phyloP scores from a whole-genome alignment of 2,797 vertebrate genomes.

The Botia almorhae region DNA sequence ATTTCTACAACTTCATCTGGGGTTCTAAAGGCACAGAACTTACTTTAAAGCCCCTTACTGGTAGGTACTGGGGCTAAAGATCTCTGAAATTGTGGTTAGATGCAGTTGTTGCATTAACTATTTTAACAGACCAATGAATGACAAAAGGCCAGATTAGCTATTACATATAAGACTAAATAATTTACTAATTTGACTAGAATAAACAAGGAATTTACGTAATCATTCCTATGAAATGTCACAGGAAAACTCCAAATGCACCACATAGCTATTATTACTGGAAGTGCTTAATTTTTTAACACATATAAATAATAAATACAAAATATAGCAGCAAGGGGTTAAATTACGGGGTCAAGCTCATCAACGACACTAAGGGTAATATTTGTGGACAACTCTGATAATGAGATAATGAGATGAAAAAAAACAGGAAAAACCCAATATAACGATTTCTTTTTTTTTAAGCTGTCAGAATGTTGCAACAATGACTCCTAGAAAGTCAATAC shows the following conservation, averaged over 20 bases:
- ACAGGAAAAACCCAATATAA: no score
- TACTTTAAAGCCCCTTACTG: neutral
- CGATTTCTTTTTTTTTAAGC: no score
- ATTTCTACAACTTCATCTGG: neutral
- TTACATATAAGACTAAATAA: neutral
- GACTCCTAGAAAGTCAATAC: no score
- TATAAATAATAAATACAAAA: no score
- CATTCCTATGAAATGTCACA: neutral
- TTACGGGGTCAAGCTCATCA: no score
- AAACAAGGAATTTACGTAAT: neutral
- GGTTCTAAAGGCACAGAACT: neutral
- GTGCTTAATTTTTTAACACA: no score
- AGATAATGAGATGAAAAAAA: no score
- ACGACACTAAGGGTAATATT: no score
- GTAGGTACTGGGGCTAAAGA: neutral
- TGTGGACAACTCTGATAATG: no score
- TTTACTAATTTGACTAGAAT: neutral
- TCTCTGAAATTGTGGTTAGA: neutral
- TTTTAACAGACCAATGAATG: neutral
- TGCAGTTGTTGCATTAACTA: neutral
- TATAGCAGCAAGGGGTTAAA: no score
- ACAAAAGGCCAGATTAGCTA: neutral
- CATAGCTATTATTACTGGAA: neutral
- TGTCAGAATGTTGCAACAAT: no score
- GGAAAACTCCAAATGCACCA: neutral